Evolutionary conservation across 2,888 invertebrate species (phyloP).

Genomic region (Anoplius nigerrimus): DNA sequence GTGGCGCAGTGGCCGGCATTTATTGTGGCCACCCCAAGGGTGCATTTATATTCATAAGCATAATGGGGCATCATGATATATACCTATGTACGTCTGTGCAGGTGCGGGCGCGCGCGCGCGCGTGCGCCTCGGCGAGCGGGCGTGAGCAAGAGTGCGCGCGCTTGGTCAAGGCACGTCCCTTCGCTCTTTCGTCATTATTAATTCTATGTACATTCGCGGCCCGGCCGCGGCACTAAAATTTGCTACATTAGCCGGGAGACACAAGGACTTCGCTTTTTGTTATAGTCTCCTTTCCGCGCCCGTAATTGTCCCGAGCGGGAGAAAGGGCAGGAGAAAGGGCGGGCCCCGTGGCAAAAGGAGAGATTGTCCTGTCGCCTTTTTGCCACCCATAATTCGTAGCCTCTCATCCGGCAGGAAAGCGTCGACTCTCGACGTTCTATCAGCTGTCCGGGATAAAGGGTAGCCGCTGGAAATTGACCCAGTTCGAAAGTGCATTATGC

Average conservation of each 20-base stretch:
- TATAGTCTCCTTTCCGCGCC: slow-evolving; percentile 1
- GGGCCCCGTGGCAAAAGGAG: no score
- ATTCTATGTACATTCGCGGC: slow-evolving; percentile 49
- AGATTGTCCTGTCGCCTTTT: no score
- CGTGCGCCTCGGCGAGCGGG: slow-evolving; percentile 13
- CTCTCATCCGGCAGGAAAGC: no score
- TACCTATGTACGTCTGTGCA: slow-evolving; percentile 26
- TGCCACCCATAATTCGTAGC: no score
- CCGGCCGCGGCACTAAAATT: slow-evolving; percentile 11
- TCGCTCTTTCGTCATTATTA: slow-evolving; percentile 67
- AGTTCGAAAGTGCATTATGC: no score
- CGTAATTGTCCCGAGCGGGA: slow-evolving; percentile 4
- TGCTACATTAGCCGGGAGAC: slow-evolving; percentile 3
- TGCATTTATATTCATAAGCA: slow-evolving; percentile 73
- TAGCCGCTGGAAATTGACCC: no score
- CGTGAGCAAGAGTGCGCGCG: slow-evolving; percentile 13
- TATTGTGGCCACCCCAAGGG: slow-evolving; percentile 65
- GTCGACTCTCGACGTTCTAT: no score
- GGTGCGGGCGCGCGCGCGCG: slow-evolving; percentile 4
- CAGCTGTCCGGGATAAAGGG: no score
- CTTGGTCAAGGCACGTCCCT: slow-evolving; percentile 52
- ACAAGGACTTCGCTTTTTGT: slow-evolving; percentile 7
- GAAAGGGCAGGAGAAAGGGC: background rate
- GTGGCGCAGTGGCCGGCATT: slow-evolving; percentile 55
- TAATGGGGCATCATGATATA: slow-evolving; percentile 65